Conservation (phyloP, 35 echinoderm and acorn worm genomes). For the Strongylocentrotus purpuratus region DNA sequence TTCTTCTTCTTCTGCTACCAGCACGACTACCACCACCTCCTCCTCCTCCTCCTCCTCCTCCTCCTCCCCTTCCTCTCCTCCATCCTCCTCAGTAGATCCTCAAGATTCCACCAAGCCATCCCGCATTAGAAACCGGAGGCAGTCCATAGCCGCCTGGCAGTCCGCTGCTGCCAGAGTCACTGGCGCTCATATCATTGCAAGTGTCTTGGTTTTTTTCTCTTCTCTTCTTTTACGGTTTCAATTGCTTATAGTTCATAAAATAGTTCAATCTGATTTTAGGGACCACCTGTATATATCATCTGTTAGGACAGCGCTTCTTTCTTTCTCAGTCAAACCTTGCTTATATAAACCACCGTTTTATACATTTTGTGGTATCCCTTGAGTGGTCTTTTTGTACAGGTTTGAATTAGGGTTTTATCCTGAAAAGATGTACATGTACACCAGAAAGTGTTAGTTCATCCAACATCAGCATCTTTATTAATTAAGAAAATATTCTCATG, state of each 20-base stretch:
- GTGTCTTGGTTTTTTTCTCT: slow-evolving; percentile 44
- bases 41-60: slow-evolving; percentile 55
- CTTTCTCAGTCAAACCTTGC: no score
- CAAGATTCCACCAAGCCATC: not conserved
- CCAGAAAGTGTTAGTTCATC: no score
- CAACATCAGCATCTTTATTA: no score
- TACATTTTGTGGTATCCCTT: no score
- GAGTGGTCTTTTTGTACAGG: no score
- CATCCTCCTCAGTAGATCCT: slow-evolving; percentile 54
- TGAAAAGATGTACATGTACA: no score
- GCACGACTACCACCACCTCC: slow-evolving; percentile 37
- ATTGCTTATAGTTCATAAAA: not conserved
- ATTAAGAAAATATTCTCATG: no score
- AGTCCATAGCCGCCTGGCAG: slow-evolving; percentile 63
- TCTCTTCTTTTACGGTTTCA: not conserved
- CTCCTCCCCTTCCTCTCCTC: slow-evolving; percentile 43
- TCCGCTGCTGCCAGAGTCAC: slow-evolving; percentile 65
- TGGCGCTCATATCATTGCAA: slow-evolving; percentile 48
- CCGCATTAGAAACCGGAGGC: slow-evolving; percentile 28
- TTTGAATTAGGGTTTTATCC: no score
- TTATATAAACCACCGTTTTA: no score
- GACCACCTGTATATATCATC: no score
- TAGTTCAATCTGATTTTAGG: no score
- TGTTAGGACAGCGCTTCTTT: no score
- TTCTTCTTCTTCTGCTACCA: slow-evolving; percentile 22